These are phyloP conservation scores for Romanogobio albipinnatus DNA, from an alignment of 2,113 vertebrate genomes.

Conservation along the genomic window DNA sequence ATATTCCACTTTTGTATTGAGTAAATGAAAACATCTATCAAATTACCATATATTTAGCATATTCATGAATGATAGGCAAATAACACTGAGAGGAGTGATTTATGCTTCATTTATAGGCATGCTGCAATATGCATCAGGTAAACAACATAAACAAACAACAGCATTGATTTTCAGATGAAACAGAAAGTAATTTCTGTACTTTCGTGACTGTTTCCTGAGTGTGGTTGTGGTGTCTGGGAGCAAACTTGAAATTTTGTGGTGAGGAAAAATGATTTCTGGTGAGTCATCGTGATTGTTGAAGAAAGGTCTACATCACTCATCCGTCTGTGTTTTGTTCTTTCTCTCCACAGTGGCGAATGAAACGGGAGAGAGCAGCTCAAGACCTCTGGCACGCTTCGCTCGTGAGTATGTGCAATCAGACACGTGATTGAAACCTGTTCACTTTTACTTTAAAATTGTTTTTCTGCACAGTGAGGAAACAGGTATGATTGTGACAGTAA, in stretches of 20 bases:
- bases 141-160: neutral
- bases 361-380: slow-evolving; percentile 75
- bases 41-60: neutral
- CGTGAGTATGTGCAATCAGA: slow-evolving; percentile 77
- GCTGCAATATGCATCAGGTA: neutral
- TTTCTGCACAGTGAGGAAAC: neutral
- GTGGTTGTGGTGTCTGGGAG: neutral
- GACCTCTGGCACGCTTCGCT: slow-evolving; percentile 78
- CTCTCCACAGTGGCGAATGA: slow-evolving; percentile 86
- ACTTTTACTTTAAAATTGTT: slow-evolving; percentile 9
- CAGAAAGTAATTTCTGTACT: neutral
- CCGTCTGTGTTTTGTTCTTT: slow-evolving; percentile 45
- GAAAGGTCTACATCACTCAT: slow-evolving; percentile 10
- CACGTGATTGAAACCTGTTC: neutral
- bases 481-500: neutral
- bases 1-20: neutral
- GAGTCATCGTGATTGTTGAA: neutral
- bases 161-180: neutral
- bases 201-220: neutral
- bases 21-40: neutral
- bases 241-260: slow-evolving; percentile 8
- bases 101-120: neutral
- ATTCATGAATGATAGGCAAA: neutral
- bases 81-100: neutral
- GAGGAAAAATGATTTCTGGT: neutral